These are phyloP conservation scores for Gymnoscopelus braueri DNA, from an alignment of 2,797 vertebrate genomes.

Conservation along the genomic window DNA sequence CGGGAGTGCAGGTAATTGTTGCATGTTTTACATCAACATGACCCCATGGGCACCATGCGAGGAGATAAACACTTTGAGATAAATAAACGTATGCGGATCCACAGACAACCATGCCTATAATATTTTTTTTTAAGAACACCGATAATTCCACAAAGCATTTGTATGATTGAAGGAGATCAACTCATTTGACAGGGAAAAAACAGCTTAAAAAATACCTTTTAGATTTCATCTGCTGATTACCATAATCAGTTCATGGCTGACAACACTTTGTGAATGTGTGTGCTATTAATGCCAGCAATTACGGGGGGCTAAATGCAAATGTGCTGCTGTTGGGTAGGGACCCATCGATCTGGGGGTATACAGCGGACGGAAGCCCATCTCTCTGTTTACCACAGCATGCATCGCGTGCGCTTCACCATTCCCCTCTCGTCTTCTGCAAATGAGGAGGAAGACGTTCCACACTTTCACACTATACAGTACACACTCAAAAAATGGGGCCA, in stretches of 20 bases:
- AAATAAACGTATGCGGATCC: slow-evolving; percentile 23
- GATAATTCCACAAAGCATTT: slow-evolving; percentile 61
- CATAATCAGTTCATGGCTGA: slow-evolving; percentile 79
- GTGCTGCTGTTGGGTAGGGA: slow-evolving; percentile 25
- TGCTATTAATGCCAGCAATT: slow-evolving; percentile 78
- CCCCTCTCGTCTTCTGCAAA: slow-evolving; percentile 38
- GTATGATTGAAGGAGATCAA: slow-evolving; percentile 70
- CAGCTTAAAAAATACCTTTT: slow-evolving; percentile 71
- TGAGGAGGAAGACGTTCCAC: slow-evolving; percentile 39
- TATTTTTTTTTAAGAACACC: slow-evolving; percentile 32
- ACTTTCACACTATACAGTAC: background rate
- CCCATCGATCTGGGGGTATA: slow-evolving; percentile 48
- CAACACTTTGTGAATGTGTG: slow-evolving; percentile 72
- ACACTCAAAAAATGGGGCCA: slow-evolving; percentile 28
- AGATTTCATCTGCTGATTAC: slow-evolving; percentile 66
- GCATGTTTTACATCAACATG: slow-evolving; percentile 76
- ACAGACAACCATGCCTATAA: slow-evolving; percentile 25
- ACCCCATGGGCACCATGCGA: slow-evolving; percentile 35
- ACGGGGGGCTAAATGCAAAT: slow-evolving; percentile 74
- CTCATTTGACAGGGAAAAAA: slow-evolving; percentile 40
- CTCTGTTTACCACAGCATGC: slow-evolving; percentile 4
- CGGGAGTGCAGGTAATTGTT: slow-evolving; percentile 76
- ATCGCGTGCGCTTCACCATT: slow-evolving; percentile 36
- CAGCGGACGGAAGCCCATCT: slow-evolving; percentile 46
- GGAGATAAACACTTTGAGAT: slow-evolving; percentile 47